Conservation (phyloP, 2,113 vertebrate genomes). For the Triplophysa siluroides region DNA sequence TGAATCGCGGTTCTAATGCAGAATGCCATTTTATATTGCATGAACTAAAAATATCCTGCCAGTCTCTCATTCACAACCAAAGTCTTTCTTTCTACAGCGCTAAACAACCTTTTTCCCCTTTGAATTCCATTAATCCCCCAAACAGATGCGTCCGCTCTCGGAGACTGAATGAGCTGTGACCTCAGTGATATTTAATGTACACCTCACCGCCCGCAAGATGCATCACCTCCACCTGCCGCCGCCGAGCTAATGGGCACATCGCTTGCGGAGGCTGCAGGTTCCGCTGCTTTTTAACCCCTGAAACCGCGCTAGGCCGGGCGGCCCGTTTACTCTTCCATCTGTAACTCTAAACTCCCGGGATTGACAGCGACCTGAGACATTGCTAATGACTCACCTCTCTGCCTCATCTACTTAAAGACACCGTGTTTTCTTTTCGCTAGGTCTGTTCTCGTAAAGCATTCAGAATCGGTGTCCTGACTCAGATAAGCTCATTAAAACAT, state of each 20-base stretch:
- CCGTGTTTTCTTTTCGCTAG: background rate
- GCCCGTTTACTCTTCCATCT: background rate
- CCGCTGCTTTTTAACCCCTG: background rate
- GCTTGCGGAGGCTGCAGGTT: background rate
- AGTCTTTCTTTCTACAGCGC: background rate
- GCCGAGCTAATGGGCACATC: slow-evolving; percentile 16
- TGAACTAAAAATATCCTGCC: background rate
- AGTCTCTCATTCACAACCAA: background rate
- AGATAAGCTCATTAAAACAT: slow-evolving; percentile 43
- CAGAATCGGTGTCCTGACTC: slow-evolving; percentile 20
- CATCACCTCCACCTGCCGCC: background rate
- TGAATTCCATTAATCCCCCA: slow-evolving; percentile 1
- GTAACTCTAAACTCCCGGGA: background rate
- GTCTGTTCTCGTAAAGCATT: slow-evolving; percentile 1
- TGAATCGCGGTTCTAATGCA: background rate
- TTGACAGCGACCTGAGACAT: background rate
- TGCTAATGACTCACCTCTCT: slow-evolving; percentile 16
- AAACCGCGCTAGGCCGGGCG: background rate
- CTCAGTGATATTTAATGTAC: slow-evolving; percentile 24
- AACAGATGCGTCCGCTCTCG: slow-evolving; percentile 8
- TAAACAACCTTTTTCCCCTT: background rate
- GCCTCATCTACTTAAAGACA: slow-evolving; percentile 15
- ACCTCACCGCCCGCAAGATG: slow-evolving; percentile 8
- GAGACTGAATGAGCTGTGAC: slow-evolving; percentile 30
- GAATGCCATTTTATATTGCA: background rate